phyloP scores from a whole-genome alignment of 2,797 vertebrate genomes.

The Lepilemur septentrionalis region DNA sequence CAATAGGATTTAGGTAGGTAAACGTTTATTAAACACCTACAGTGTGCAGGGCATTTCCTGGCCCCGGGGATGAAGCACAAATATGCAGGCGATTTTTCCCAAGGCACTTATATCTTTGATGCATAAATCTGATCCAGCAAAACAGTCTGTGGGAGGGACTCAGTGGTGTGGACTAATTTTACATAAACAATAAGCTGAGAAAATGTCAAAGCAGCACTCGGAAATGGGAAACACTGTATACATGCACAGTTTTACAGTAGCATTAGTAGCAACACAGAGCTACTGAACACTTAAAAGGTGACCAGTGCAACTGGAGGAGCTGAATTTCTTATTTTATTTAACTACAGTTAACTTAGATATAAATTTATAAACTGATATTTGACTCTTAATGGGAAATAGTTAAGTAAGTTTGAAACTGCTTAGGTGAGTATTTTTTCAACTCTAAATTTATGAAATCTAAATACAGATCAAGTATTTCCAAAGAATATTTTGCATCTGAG shows the following conservation, averaged over 20 bases:
- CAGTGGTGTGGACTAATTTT: background rate
- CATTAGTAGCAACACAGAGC: background rate
- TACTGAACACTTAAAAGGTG: background rate
- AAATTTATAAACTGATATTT: background rate
- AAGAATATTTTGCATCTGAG: background rate
- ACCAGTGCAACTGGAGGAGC: background rate
- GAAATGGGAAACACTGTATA: background rate
- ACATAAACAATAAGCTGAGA: background rate
- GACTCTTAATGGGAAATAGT: background rate
- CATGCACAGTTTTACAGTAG: background rate
- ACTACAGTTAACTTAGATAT: background rate
- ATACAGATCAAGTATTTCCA: background rate
- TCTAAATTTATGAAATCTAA: constrained; percentile 15
- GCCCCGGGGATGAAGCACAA: background rate
- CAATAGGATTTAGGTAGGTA: background rate
- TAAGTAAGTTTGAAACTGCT: background rate
- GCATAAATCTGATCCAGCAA: background rate
- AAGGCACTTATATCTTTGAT: background rate
- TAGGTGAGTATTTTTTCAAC: background rate
- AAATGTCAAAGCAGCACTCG: background rate
- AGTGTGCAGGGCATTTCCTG: background rate
- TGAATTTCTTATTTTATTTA: background rate
- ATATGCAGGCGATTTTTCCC: background rate
- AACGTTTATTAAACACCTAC: background rate
- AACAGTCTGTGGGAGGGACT: background rate